Evolutionary conservation across 2,888 invertebrate species (phyloP).

Genomic region (Sphinx pinastri): DNA sequence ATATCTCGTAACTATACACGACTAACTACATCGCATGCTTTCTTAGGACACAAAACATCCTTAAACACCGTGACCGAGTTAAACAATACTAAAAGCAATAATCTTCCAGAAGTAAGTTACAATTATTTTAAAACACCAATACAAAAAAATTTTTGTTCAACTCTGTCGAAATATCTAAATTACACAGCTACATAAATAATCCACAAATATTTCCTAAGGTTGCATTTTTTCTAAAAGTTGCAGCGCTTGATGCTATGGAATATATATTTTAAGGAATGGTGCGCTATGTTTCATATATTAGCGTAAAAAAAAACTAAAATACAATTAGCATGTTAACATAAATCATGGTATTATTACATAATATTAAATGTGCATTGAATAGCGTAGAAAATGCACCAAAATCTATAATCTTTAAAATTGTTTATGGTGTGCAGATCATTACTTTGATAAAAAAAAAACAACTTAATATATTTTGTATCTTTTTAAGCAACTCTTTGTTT

Average conservation of each 20-base stretch:
- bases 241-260: not conserved
- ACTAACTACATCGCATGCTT: conserved; percentile 13
- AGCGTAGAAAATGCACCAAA: conserved; percentile 5
- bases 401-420: too few relatives aligned
- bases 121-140: not conserved
- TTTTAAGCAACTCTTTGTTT: too few relatives aligned
- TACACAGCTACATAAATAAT: not conserved
- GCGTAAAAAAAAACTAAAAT: conserved; percentile 42
- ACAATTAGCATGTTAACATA: conserved; percentile 22
- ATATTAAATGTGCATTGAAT: conserved; percentile 2
- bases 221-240: not conserved
- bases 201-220: not conserved
- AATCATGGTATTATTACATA: not conserved
- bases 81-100: too few relatives aligned
- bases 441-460: not conserved
- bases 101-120: not conserved
- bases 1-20: conserved; percentile 1
- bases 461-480: too few relatives aligned
- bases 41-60: conserved; percentile 8
- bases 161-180: conserved; percentile 11
- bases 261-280: conserved; percentile 21
- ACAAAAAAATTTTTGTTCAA: not conserved
- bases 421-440: not conserved
- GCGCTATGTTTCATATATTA: not conserved
- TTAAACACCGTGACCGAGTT: not conserved